A percentile compares a stretch with the other conserved stretches of the same genome.
Conservation (phyloP, 2,797 vertebrate genomes). For the Melopsittacus undulatus region DNA sequence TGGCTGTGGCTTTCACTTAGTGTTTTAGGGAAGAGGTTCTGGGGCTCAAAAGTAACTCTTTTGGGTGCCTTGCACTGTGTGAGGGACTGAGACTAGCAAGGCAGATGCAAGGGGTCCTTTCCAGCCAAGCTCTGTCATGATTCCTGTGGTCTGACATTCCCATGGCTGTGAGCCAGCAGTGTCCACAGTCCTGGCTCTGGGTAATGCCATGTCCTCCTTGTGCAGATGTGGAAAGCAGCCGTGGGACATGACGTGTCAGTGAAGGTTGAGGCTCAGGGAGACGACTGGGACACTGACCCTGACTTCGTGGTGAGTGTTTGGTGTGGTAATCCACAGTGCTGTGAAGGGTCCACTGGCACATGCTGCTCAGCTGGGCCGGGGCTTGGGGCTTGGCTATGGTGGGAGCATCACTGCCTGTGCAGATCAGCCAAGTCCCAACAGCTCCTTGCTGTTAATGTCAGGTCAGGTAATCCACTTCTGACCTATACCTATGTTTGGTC, state of each 20-base stretch:
- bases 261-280: slow-evolving; percentile 82
- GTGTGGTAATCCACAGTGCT: accelerated
- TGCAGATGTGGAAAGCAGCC: slow-evolving; percentile 95
- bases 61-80: neutral
- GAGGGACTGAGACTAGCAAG: neutral
- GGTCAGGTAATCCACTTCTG: neutral
- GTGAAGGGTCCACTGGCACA: neutral
- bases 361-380: accelerated
- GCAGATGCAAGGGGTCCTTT: neutral
- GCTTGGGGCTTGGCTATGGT: accelerated
- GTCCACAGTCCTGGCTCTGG: neutral
- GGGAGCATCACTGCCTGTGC: accelerated
- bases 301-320: slow-evolving; percentile 88
- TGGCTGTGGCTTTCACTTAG: neutral
- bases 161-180: neutral
- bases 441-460: accelerated
- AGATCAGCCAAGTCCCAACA: neutral
- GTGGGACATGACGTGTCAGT: slow-evolving; percentile 88
- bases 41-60: neutral
- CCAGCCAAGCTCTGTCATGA: neutral
- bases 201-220: neutral
- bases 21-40: neutral
- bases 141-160: neutral
- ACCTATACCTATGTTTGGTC: neutral
- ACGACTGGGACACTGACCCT: slow-evolving; percentile 98